Percentiles rank a stretch among this genome's conserved stretches.
phyloP scores from a whole-genome alignment of 2,113 vertebrate species.

The Odobenus rosmarus region DNA sequence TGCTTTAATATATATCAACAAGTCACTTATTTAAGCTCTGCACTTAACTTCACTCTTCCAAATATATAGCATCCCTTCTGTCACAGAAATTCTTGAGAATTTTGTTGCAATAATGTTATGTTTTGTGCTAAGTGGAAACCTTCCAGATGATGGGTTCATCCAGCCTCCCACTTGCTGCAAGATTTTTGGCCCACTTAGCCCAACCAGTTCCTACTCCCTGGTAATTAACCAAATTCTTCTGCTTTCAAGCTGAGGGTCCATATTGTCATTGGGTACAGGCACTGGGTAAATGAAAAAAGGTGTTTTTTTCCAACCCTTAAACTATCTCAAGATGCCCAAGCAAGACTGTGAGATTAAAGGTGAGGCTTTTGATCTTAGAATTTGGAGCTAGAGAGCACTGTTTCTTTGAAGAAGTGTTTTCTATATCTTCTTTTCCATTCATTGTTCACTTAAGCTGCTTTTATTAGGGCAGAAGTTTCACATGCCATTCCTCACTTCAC shows the following conservation, averaged over 20 bases:
- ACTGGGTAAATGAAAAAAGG: neutral
- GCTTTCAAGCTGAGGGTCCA: neutral
- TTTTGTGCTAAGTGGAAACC: conserved; percentile 20
- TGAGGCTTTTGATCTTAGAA: conserved; percentile 14
- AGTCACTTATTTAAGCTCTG: conserved; percentile 36
- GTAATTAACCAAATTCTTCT: conserved; percentile 14
- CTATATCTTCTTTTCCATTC: neutral
- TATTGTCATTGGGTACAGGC: neutral
- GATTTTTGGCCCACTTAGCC: neutral
- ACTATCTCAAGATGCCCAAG: neutral
- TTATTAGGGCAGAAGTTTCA: conserved; percentile 2
- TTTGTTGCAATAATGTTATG: neutral
- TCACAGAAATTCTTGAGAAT: conserved; percentile 37
- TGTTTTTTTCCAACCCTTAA: neutral
- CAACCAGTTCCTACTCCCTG: neutral
- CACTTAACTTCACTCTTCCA: conserved; percentile 27
- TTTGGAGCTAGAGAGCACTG: neutral
- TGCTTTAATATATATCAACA: neutral
- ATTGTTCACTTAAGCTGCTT: neutral
- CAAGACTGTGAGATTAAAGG: neutral
- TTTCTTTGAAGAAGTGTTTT: conserved; percentile 11
- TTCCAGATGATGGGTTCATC: neutral
- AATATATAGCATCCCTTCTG: neutral
- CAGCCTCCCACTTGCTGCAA: neutral
- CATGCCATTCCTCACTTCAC: neutral